Base-by-base conservation (phyloP, 2,888 invertebrate species). In the Aelia acuminata region DNA sequence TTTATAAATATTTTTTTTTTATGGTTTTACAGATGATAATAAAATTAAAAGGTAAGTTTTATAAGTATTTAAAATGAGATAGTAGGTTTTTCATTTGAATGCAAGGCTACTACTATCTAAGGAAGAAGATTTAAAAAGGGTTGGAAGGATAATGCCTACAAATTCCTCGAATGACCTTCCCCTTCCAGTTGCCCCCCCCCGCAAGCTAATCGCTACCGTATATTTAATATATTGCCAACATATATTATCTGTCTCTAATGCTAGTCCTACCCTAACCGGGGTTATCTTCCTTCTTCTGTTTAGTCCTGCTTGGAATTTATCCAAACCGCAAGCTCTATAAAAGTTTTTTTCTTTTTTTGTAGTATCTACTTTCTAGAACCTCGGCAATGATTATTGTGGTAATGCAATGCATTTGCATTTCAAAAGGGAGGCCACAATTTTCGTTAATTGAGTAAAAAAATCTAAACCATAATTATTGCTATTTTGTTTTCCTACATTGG, bases 71-170 rank as follows among this genome's bases (percentile, higher is more conserved):
- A 31, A 18, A 18, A n/a, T n/a, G 7, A 31, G 31, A 18, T 31
- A 18, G 18, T 63, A 18, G 63, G 63, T 35, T 70, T 70, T 70
- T 31, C 31, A 70, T 31, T 70, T 70, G 63, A 70, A 35, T 70
- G 35, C 31, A 70, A 18, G 63, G 63, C 35, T 7, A 35, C 35
- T 7, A 35, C 63, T 70, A 70, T 31, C 63, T 70, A 70, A 35
- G 35, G 18, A 35, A 63, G 63, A 63, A 70, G 63, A 70, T 70
- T 70, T 70, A 70, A 70, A 70, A 70, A 70, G 63, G 63, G 63
- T 4, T 35, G 63, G 63, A 18, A 70, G 31, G 63, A 31, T 70
- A 70, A 70, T 70, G 35, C 18, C 63, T 70, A 70, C 63, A 70
- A 70, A 70, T 70, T 70, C 63, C 63, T 70, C 1, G 31, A 70